These are phyloP conservation scores for Bambusicola thoracicus DNA, from an alignment of 2,113 vertebrate genomes.

Conservation along the genomic window DNA sequence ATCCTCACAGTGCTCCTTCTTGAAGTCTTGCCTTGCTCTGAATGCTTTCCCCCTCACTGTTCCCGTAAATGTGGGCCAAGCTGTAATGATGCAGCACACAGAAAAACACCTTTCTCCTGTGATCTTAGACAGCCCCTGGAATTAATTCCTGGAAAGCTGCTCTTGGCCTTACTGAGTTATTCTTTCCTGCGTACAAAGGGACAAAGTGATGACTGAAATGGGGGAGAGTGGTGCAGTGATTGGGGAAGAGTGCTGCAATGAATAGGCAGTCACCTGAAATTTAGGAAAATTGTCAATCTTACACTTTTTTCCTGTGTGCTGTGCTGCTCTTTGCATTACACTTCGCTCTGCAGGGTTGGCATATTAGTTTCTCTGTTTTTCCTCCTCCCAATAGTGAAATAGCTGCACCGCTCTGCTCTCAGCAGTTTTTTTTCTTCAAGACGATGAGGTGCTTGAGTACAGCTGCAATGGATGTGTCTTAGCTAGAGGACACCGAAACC, in stretches of 20 bases:
- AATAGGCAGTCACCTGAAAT: not conserved
- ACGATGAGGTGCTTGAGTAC: not conserved
- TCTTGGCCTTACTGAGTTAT: conserved; percentile 22
- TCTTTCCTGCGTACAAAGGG: not conserved
- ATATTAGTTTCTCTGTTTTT: not conserved
- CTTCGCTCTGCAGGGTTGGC: not conserved
- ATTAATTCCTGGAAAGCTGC: conserved; percentile 58
- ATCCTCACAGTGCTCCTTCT: not conserved
- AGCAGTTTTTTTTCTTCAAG: not conserved
- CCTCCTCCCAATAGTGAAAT: conserved; percentile 2
- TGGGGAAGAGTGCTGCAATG: not conserved
- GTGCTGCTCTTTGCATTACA: not conserved
- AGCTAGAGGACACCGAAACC: not conserved
- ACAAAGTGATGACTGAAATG: not conserved
- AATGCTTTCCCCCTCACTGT: conserved; percentile 10
- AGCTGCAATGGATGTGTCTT: not conserved
- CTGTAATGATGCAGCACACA: conserved; percentile 49
- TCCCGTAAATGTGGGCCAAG: conserved; percentile 57
- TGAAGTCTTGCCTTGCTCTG: not conserved
- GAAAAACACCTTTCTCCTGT: conserved; percentile 58
- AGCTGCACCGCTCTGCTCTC: not conserved
- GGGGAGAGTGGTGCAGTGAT: not conserved
- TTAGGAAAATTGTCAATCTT: not conserved
- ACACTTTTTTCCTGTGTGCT: not conserved
- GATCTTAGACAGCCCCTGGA: conserved; percentile 50